phyloP scores from a whole-genome alignment of 2,797 vertebrate genomes.

The Urophycis tenuis region DNA sequence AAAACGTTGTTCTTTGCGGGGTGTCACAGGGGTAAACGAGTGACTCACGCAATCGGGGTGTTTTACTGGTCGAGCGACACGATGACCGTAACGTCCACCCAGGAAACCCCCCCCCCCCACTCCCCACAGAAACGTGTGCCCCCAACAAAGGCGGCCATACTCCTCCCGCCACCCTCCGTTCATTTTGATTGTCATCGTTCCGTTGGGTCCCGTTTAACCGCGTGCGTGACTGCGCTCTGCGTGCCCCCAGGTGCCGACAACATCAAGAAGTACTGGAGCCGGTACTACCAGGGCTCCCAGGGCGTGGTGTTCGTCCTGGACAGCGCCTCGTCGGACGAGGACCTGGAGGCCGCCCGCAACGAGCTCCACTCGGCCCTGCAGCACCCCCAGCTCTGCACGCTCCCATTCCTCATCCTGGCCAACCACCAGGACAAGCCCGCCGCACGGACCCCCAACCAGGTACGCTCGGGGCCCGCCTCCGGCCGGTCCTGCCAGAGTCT shows the following conservation, averaged over 20 bases:
- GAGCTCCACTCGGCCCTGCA: conserved; percentile 96
- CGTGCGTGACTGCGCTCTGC: neutral
- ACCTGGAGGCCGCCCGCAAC: conserved; percentile 88
- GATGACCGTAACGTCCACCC: neutral
- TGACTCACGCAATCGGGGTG: neutral
- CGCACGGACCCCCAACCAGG: conserved; percentile 90
- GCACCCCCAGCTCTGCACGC: conserved; percentile 95
- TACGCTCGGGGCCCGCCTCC: conserved; percentile 48
- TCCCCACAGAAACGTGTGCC: neutral
- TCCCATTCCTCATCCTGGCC: conserved; percentile 97
- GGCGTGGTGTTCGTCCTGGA: conserved; percentile 96
- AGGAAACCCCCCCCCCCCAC: neutral
- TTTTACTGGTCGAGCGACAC: neutral
- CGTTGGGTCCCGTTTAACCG: no score
- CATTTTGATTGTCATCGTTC: no score
- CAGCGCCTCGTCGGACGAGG: conserved; percentile 92
- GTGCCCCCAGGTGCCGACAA: conserved; percentile 81
- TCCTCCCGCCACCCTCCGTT: no score
- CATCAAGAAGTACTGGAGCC: conserved; percentile 99
- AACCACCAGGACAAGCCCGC: conserved; percentile 99
- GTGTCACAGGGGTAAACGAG: neutral
- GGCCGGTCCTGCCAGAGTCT: neutral
- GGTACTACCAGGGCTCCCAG: conserved; percentile 99
- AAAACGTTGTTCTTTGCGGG: neutral
- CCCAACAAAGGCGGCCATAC: no score